Base-by-base conservation (phyloP, 2,113 vertebrate genomes). In the Narcine bancroftii region DNA sequence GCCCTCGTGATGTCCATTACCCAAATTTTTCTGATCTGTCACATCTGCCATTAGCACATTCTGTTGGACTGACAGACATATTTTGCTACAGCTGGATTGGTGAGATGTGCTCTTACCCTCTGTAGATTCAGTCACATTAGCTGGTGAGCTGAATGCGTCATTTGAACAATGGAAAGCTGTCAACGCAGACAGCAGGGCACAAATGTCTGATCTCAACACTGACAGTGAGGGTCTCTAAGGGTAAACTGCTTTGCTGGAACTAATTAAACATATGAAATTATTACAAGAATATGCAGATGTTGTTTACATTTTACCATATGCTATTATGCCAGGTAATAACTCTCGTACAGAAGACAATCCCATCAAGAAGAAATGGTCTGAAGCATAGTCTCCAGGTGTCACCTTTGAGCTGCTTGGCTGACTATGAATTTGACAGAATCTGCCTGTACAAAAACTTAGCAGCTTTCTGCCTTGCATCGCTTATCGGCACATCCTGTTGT, bases 251-350 rank as follows among this genome's bases (percentile, higher is more conserved):
- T 99, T 98, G 97, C 98, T 98, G 97, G 98, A 99, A 98, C 98
- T 99, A 99, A 99, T 99, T 99, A 99, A 98, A 99, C 97, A 99
- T 97, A 99, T 97, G 97, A 98, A 99, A 98, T 99, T 99, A 98
- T 97, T 97, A 98, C 98, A 99, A 97, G 97, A 98, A 98, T 98
- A 98, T 99, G 98, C 98, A 99, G 98, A 99, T 99, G 97, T 98
- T 98, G 97, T 99, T 99, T 99, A 98, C 97, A 98, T 99, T 98
- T 97, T 97, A 97, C 97, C 98, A 99, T 99, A 99, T 99, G 98
- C 97, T 98, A 98, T 99, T 98, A 98, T 99, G 97, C 97, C 97
- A 99, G 98, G 97, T 99, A 99, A 98, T 98, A 97, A 97, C 96
- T 97, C 96, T 95, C 96, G 95, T 96, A 97, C 97, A 97, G 97